Base-by-base conservation (phyloP, 2,888 invertebrate genomes). In the Conistra vaccinii region DNA sequence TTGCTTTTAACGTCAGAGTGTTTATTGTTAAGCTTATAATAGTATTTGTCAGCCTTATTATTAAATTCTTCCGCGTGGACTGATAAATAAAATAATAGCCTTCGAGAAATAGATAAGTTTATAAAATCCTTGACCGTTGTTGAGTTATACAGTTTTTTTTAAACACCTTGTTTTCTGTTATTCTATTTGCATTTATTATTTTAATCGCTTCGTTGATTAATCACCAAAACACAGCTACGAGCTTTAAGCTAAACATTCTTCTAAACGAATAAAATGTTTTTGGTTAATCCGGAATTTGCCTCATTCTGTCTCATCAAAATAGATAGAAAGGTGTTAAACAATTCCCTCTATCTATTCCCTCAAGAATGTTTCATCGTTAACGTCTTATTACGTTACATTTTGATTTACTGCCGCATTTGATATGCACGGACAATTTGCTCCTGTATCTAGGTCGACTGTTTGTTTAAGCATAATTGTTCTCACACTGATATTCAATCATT, bases 401-500 rank as follows among this genome's bases (percentile, higher is more conserved):
- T 83, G 85, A 84, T 83, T 83, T 73, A 83, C 55, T 77, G 45
- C 62, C 51, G 62, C 35, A 70, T 61, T 76, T 69, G 81, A 83
- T 84, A 83, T 73, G 85, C 71, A 62, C 62, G 60, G 42, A 32
- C 78, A 71, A 78, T 78, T 84, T 69, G 65, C 66, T 73, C 26
- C 62, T 60, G 58, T 48, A 83, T 65, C 67, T 87, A 67, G 85
- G 86, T 76, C 86, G 45, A 29, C 51, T 35, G 76, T 81, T 76
- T 69, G 58, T 86, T 80, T 77, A 81, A 78, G 73, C 57, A 70
- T 83, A 74, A 78, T 81, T 81, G 73, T 86, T 86, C 85, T 69
- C 85, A 86, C 80, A 84, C 78, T 81, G 85, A 83, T 83, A 80
- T 81, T 85, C 83, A 72, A 79, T 76, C 76, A 79, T 69, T 80